phyloP scores from a whole-genome alignment of 2,888 invertebrate genomes.

The Trissoscelio sp. region DNA sequence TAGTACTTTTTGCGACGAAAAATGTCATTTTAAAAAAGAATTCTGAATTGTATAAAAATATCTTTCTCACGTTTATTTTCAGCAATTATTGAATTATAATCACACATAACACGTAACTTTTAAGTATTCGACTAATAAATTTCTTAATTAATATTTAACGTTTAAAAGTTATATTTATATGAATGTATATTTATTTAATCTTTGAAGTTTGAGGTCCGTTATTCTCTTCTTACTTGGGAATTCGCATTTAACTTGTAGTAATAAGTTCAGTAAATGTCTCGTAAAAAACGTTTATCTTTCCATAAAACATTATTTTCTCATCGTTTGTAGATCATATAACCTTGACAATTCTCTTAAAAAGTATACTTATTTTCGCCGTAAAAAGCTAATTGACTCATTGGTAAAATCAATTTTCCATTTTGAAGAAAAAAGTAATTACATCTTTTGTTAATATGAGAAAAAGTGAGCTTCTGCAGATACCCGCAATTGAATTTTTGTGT shows the following conservation, averaged over 20 bases:
- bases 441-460: slow-evolving; percentile 10
- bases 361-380: slow-evolving; percentile 46
- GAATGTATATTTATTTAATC: not conserved
- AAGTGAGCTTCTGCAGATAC: slow-evolving; percentile 15
- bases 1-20: slow-evolving; percentile 35
- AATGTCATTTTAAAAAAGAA: slow-evolving; percentile 19
- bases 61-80: slow-evolving; percentile 20
- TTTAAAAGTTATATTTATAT: not conserved
- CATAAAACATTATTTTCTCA: slow-evolving; percentile 66
- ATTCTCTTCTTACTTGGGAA: slow-evolving; percentile 35
- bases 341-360: slow-evolving; percentile 52
- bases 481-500: slow-evolving; percentile 11
- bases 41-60: not conserved
- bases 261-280: slow-evolving; percentile 64
- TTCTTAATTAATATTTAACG: too few relatives aligned
- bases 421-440: slow-evolving; percentile 7
- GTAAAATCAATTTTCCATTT: slow-evolving; percentile 37
- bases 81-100: not conserved
- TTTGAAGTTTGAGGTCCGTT: slow-evolving; percentile 24
- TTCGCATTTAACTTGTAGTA: slow-evolving; percentile 52
- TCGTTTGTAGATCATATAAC: slow-evolving; percentile 58
- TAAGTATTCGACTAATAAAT: too few relatives aligned
- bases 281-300: slow-evolving; percentile 63
- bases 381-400: slow-evolving; percentile 60
- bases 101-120: too few relatives aligned